Evolutionary conservation across 2,113 vertebrate species (phyloP).

Genomic region (Xenus cinereus): DNA sequence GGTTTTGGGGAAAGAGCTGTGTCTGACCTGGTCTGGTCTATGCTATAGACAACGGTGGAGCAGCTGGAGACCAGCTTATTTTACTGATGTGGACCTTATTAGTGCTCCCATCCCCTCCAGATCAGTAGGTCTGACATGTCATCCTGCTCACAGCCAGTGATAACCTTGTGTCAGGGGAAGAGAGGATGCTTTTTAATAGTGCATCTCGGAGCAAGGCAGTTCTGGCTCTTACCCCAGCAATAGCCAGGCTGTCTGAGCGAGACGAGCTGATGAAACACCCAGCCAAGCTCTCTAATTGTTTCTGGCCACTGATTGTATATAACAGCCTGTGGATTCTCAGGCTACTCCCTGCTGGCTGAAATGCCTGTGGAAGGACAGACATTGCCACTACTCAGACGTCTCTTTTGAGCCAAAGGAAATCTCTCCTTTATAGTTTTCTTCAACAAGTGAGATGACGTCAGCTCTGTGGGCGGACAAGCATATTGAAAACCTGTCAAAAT

Average conservation of each 20-base stretch:
- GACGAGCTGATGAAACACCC: not conserved
- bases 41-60: accelerated
- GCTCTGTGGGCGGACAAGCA: slow-evolving; percentile 31
- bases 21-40: not conserved
- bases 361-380: not conserved
- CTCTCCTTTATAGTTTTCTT: not conserved
- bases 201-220: not conserved
- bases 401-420: slow-evolving; percentile 24
- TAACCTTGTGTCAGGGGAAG: not conserved
- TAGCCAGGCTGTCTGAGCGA: not conserved
- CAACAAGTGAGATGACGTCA: slow-evolving; percentile 20
- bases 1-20: not conserved
- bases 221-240: not conserved
- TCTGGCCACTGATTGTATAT: not conserved
- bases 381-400: not conserved
- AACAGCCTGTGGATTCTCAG: not conserved
- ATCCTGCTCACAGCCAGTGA: not conserved
- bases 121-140: not conserved
- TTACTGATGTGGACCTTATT: too few relatives aligned
- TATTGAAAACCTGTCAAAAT: slow-evolving; percentile 55
- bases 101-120: accelerated
- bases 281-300: not conserved
- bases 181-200: not conserved
- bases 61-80: not conserved
- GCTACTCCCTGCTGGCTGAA: not conserved